These are phyloP conservation scores for Coelinius sp. DNA, from an alignment of 2,888 invertebrate species.

Conservation along the genomic window DNA sequence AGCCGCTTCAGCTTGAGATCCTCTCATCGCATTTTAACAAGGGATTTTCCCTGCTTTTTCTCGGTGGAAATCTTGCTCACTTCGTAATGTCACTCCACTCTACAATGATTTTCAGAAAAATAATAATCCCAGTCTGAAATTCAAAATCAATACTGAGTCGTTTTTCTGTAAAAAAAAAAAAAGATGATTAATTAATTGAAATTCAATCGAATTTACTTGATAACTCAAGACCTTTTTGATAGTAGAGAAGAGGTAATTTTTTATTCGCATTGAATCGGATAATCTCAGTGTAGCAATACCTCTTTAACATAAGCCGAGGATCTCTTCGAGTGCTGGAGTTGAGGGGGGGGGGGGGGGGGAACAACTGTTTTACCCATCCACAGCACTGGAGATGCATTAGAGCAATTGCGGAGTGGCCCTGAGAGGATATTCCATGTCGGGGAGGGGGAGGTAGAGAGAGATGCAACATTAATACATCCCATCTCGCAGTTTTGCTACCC, in stretches of 20 bases:
- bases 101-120: background rate
- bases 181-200: background rate
- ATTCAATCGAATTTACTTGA: background rate
- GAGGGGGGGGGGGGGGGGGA: background rate
- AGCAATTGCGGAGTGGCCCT: constrained; percentile 59
- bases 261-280: background rate
- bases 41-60: constrained; percentile 40
- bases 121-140: constrained; percentile 17
- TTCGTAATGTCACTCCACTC: background rate
- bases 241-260: background rate
- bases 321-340: background rate
- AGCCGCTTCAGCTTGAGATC: constrained; percentile 36
- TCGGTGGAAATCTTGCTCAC: background rate
- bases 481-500: constrained; percentile 43
- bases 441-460: constrained; percentile 51
- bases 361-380: constrained; percentile 49
- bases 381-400: constrained; percentile 57
- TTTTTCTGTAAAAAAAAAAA: too few species aligned
- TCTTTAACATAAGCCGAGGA: constrained; percentile 18
- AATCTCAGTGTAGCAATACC: constrained; percentile 14
- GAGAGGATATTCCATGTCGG: constrained; percentile 57
- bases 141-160: background rate
- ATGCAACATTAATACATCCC: constrained; percentile 59
- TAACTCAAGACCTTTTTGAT: background rate
- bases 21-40: constrained; percentile 49